phyloP scores from a whole-genome alignment of 2,113 vertebrate genomes.

The Progne subis region DNA sequence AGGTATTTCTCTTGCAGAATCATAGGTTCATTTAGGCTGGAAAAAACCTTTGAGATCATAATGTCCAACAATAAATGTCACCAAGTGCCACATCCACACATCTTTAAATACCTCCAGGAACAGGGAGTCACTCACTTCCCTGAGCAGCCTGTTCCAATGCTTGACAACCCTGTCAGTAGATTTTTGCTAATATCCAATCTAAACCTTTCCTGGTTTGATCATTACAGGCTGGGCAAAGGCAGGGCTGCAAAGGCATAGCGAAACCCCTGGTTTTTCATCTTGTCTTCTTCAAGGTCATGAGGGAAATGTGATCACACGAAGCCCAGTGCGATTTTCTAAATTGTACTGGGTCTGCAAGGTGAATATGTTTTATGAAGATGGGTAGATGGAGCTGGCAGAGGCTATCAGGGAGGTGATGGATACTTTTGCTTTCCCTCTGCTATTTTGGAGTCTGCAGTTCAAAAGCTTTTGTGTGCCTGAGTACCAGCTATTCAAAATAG shows the following conservation, averaged over 20 bases:
- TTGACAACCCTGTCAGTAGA: neutral
- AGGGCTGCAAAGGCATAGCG: accelerated
- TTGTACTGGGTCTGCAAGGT: neutral
- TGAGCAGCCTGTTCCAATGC: neutral
- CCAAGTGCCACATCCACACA: neutral
- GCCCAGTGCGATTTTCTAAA: neutral
- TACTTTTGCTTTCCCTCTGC: neutral
- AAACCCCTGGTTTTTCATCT: neutral
- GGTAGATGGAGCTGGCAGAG: neutral
- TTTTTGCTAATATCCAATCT: neutral
- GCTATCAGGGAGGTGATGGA: neutral
- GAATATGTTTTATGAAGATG: neutral
- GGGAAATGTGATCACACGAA: neutral
- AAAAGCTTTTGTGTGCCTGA: neutral
- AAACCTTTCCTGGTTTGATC: neutral
- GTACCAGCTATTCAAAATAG: neutral
- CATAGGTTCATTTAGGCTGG: neutral
- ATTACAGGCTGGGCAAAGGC: neutral
- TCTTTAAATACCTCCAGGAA: neutral
- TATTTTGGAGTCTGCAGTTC: neutral
- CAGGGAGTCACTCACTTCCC: neutral
- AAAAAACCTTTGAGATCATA: neutral
- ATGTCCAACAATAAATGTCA: neutral
- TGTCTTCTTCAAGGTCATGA: neutral
- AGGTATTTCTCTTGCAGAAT: neutral